Percentiles rank a stretch among this genome's conserved stretches.
Evolutionary conservation across 2,888 invertebrate genomes (phyloP).

Genomic region (Tromatobia lineatoria): DNA sequence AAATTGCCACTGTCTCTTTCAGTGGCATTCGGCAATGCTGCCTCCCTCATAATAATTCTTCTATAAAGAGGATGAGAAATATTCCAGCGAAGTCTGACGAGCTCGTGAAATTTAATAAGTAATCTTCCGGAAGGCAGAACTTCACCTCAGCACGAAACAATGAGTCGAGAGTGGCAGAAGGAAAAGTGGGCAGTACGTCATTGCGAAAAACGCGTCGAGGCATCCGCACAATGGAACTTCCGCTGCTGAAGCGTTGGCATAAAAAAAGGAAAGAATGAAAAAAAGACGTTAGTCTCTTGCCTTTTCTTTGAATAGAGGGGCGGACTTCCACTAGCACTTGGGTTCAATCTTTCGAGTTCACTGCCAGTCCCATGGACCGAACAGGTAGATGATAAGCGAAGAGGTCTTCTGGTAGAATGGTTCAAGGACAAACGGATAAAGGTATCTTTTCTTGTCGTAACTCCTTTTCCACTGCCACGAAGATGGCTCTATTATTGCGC

Average conservation of each 20-base stretch:
- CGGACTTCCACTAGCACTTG: slow-evolving; percentile 12
- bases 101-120: slow-evolving; percentile 59
- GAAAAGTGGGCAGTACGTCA: neutral
- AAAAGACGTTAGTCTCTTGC: slow-evolving; percentile 19
- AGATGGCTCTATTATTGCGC: slow-evolving; percentile 10
- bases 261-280: neutral
- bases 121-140: slow-evolving; percentile 24
- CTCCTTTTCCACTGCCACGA: neutral
- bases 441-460: slow-evolving; percentile 6
- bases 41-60: slow-evolving; percentile 27
- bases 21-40: neutral
- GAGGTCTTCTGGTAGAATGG: neutral
- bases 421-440: slow-evolving; percentile 50
- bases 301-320: slow-evolving; percentile 4
- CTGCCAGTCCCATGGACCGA: slow-evolving; percentile 4
- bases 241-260: neutral
- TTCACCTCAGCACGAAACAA: slow-evolving; percentile 51
- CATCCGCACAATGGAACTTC: slow-evolving; percentile 29
- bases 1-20: slow-evolving; percentile 27
- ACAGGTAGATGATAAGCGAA: slow-evolving; percentile 67
- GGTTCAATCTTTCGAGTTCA: slow-evolving; percentile 42
- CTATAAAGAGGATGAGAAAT: slow-evolving; percentile 17
- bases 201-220: slow-evolving; percentile 31
- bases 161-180: slow-evolving; percentile 12
- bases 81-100: slow-evolving; percentile 6